Evolutionary conservation across 2,113 vertebrate species (phyloP).

Genomic region (Nibea albiflora): DNA sequence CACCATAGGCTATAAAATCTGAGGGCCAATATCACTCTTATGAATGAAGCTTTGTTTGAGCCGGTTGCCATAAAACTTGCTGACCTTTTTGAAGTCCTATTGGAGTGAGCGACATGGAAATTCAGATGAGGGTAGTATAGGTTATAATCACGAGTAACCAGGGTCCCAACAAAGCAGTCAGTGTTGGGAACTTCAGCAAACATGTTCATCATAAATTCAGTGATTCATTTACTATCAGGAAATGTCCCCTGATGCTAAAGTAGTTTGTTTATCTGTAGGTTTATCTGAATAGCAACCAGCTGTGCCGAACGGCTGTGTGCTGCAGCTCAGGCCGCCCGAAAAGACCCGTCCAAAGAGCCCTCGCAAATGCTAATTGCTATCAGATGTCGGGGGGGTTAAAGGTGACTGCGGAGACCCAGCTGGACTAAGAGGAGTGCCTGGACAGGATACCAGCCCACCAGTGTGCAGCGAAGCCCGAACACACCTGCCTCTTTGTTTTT

Average conservation of each 20-base stretch:
- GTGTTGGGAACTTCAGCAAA: background rate
- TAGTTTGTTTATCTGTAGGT: slow-evolving; percentile 64
- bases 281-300: slow-evolving; percentile 75
- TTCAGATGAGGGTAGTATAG: background rate
- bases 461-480: background rate
- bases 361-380: slow-evolving; percentile 61
- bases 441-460: slow-evolving; percentile 39
- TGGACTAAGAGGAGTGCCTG: slow-evolving; percentile 51
- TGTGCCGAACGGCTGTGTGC: slow-evolving; percentile 52
- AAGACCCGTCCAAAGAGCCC: slow-evolving; percentile 18
- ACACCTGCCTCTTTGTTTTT: slow-evolving; percentile 70
- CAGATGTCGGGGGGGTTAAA: slow-evolving; percentile 68
- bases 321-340: slow-evolving; percentile 23
- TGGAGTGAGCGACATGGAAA: slow-evolving; percentile 29
- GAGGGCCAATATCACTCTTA: background rate
- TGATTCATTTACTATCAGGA: slow-evolving; percentile 50
- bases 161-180: background rate
- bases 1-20: slow-evolving; percentile 22
- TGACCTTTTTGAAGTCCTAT: slow-evolving; percentile 12
- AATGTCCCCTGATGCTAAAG: slow-evolving; percentile 24
- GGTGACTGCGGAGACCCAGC: slow-evolving; percentile 44
- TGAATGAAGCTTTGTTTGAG: slow-evolving; percentile 51
- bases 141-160: background rate
- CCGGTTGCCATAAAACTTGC: slow-evolving; percentile 25
- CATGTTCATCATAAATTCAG: slow-evolving; percentile 30